phyloP scores from a whole-genome alignment of 2,113 vertebrate species.

The Elgaria multicarinata region DNA sequence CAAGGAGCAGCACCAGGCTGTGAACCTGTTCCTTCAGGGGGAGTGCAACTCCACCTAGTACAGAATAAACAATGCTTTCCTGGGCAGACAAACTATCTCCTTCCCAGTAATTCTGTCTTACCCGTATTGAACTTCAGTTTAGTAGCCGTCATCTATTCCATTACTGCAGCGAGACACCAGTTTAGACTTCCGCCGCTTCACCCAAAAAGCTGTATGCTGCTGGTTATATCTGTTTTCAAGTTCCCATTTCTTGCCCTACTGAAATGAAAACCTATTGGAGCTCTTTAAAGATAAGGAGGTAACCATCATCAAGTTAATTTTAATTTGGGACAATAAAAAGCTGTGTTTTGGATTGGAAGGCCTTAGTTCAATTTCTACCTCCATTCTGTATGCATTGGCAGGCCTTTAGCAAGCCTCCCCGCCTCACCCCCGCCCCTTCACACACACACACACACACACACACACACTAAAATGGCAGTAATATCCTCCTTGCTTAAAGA shows the following conservation, averaged over 20 bases:
- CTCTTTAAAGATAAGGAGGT: constrained; percentile 2
- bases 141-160: not conserved
- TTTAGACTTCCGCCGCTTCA: not conserved
- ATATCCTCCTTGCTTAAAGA: not conserved
- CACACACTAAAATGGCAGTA: not conserved
- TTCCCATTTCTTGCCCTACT: constrained; percentile 49
- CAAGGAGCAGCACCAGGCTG: not conserved
- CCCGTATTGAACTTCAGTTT: not conserved
- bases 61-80: not conserved
- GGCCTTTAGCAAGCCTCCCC: not conserved
- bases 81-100: not conserved
- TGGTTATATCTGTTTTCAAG: constrained; percentile 35
- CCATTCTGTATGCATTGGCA: not conserved
- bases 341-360: not conserved
- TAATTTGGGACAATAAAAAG: not conserved
- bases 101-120: not conserved
- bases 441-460: too few species aligned
- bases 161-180: not conserved
- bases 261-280: constrained; percentile 32
- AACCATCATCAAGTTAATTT: not conserved
- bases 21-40: not conserved
- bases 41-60: not conserved
- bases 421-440: too few species aligned
- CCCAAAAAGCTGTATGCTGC: not conserved
- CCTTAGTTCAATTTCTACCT: not conserved